Evolutionary conservation across 2,113 vertebrate species (phyloP), one percentile per base, ranked within the genome.

Genomic region (Carlito syrichta): DNA sequence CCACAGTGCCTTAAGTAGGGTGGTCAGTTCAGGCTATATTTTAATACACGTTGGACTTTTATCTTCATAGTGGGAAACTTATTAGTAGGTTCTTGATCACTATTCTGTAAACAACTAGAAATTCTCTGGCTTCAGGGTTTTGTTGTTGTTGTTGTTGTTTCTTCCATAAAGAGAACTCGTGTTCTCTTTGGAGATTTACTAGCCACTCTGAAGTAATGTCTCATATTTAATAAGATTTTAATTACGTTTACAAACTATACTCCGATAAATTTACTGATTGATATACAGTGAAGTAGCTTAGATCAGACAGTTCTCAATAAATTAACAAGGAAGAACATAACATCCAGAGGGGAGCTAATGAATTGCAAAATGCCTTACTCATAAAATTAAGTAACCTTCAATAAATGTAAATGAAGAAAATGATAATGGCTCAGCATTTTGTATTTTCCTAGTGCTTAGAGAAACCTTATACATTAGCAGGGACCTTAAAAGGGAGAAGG

Each of bases 311-410:
- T 96, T 86, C 92, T 95, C 94, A 95, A 82, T 95, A 98, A 97
- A 96, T 96, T 92, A 96, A 60, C 84, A 27, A 92, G 48, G 52
- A 88, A 43, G 88, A 96, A 62, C 56, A 56, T 77, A 81, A 63
- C 74, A 71, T 89, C 78, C 83, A 54, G 16, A 81, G 69, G 45
- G 52, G 52, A 56, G 71, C 91, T 95, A 96, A 97, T 92, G 40
- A 95, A 97, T 96, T 81, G 94, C 66, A 90, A 60, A 91, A 91
- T 48, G 54, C 84, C 90, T 97, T 54, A n/a, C 87, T 96, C 79
- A 14, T 96, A 97, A 97, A 97, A 90, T 92, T 94, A 97, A 96
- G 94, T 89, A 82, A 74, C 54, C 84, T 48, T 96, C 92, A 78
- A 66, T 94, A 95, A 96, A 93, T 82, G 60, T 81, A 94, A 97